Conservation (phyloP, 1,140 invertebrate species). For the Drosophila gunungcola region DNA sequence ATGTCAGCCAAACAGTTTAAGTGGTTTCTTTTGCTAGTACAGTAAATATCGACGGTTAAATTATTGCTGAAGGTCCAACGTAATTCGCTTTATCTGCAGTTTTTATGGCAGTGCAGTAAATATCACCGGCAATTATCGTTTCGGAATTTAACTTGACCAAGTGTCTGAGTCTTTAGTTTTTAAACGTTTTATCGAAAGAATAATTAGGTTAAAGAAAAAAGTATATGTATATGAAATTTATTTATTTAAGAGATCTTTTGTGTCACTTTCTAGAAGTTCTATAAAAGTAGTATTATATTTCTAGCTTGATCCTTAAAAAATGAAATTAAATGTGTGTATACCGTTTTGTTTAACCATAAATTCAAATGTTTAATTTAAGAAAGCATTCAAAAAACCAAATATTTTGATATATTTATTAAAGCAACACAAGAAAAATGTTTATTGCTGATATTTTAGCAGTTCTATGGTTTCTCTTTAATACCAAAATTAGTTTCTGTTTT, state of each 20-base stretch:
- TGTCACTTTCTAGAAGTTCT: background rate
- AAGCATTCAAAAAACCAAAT: background rate
- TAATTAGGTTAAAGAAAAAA: background rate
- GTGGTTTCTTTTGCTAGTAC: slow-evolving; percentile 14
- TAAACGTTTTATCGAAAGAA: background rate
- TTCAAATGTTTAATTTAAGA: background rate
- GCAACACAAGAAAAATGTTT: background rate
- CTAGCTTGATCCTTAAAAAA: no score
- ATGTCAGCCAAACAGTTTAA: slow-evolving; percentile 34
- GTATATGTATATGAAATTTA: background rate
- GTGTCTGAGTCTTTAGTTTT: background rate
- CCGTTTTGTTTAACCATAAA: no score
- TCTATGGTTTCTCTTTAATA: background rate
- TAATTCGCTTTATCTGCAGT: slow-evolving; percentile 12
- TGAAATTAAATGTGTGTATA: no score
- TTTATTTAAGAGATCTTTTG: background rate
- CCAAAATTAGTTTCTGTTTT: background rate
- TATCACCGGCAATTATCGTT: slow-evolving; percentile 3
- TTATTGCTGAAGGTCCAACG: slow-evolving; percentile 13
- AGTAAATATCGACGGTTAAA: slow-evolving; percentile 6
- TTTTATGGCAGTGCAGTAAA: slow-evolving; percentile 7
- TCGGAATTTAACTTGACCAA: slow-evolving; percentile 1
- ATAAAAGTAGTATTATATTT: no score
- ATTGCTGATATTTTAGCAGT: background rate
- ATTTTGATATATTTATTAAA: background rate